Conservation (phyloP, 2,888 invertebrate species). For the Ennomos erosarius region DNA sequence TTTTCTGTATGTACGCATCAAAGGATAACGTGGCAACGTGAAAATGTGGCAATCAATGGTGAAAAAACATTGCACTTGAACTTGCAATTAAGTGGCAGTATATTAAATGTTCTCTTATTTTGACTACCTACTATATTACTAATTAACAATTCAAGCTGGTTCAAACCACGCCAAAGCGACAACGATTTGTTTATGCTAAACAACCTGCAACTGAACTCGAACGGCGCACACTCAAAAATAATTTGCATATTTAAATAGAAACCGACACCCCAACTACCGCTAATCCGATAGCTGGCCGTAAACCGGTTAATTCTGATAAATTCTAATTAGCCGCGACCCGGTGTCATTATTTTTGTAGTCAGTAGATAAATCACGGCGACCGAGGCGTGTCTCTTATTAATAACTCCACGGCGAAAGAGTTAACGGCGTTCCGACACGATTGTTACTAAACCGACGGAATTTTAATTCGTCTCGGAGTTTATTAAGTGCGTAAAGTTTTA, state of each 20-base stretch:
- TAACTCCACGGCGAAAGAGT: constrained; percentile 71
- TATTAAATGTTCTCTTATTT: not conserved
- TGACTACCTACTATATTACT: not conserved
- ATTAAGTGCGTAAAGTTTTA: constrained; percentile 84
- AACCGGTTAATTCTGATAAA: constrained; percentile 71
- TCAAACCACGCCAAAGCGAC: constrained; percentile 34
- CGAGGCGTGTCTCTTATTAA: constrained; percentile 72
- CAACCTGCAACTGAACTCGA: constrained; percentile 56
- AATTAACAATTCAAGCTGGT: not conserved
- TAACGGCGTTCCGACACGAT: constrained; percentile 77
- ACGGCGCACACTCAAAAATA: constrained; percentile 67
- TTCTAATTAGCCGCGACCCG: constrained; percentile 60
- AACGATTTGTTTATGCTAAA: constrained; percentile 77
- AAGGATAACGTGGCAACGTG: no score
- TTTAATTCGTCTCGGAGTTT: constrained; percentile 81
- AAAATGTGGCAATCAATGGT: no score
- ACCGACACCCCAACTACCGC: constrained; percentile 56
- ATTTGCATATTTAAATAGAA: constrained; percentile 75
- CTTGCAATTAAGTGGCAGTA: no score
- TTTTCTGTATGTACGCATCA: no score
- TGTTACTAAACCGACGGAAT: constrained; percentile 81
- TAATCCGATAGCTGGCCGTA: constrained; percentile 52
- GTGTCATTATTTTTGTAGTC: constrained; percentile 60
- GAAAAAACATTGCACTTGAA: no score
- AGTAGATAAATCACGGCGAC: constrained; percentile 64